phyloP scores from a whole-genome alignment of 2,888 invertebrate genomes.

The Chelonus formosanus region DNA sequence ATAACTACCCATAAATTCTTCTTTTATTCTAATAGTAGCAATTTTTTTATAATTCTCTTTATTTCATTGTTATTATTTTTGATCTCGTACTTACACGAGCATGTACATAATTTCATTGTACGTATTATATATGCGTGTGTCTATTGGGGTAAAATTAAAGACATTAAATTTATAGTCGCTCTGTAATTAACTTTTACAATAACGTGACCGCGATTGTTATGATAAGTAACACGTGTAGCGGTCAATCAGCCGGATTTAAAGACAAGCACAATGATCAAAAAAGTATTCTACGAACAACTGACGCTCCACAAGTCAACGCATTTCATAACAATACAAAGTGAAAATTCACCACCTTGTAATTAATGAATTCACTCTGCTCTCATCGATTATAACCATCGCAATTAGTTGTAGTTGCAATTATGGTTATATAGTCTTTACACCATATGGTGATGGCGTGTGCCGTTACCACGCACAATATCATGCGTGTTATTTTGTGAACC shows the following conservation, averaged over 20 bases:
- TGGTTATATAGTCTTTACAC: conserved; percentile 52
- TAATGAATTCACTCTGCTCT: conserved; percentile 48
- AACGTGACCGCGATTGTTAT: conserved; percentile 14
- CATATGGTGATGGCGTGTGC: conserved; percentile 60
- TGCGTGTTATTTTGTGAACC: conserved; percentile 35
- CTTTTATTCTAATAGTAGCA: no score
- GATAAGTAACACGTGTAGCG: conserved; percentile 6
- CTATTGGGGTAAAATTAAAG: background rate
- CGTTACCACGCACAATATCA: conserved; percentile 47
- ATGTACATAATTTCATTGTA: background rate
- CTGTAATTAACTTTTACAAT: conserved; percentile 10
- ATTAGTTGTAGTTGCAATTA: conserved; percentile 53
- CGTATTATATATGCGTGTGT: background rate
- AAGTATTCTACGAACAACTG: conserved; percentile 15
- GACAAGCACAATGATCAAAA: conserved; percentile 8
- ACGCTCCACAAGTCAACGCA: conserved; percentile 7
- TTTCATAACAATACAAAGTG: conserved; percentile 10
- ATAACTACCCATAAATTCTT: no score
- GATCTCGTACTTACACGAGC: no score
- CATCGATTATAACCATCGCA: conserved; percentile 48
- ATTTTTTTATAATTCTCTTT: background rate
- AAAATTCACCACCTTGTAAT: conserved; percentile 8
- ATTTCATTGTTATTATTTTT: conserved; percentile 4
- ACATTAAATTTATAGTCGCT: background rate
- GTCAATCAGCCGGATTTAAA: conserved; percentile 1